Evolutionary conservation across 2,797 vertebrate genomes (phyloP), one percentile per base, ranked within the genome.

Genomic region (Neosalanx taihuensis): DNA sequence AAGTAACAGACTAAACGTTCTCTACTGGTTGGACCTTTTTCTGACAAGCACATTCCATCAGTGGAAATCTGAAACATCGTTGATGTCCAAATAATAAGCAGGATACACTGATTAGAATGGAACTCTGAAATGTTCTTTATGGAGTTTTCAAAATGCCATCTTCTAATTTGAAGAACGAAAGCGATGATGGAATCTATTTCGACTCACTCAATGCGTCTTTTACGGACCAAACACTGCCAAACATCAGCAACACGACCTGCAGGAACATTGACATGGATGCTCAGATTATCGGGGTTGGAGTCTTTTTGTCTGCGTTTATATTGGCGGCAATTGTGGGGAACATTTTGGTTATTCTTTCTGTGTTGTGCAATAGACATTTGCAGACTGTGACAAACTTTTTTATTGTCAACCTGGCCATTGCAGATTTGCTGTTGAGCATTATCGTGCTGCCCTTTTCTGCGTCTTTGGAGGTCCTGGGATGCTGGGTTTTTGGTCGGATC

Each of bases 341-440:
- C 91, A 94, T 99, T 79, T 80, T 99, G 61, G 98, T 99, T 29
- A 98, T 99, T 79, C 93, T 99, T 5, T 99, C 98, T 0, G 98
- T 99, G 80, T 87, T 95, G 74, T 99, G 97, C 89, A 99, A 99
- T 76, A 93, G 91, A 77, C 98, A 99, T 69, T 78, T 99, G 73
- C 96, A 96, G 86, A 99, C 97, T 0, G 96, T 97, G 79, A 99
- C 98, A 30, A 99, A 99, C 89, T 98, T 96, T 80, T 99, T 99
- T 76, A 99, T 99, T 0, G 95, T 99, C 58, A 99, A 99, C 92
- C 79, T 99, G 71, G 98, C 97, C 57, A 95, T 98, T 6, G 98
- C 98, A 0, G 98, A 99, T 89, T 88, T 99, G 69, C 92, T 99
- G 51, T 82, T 99, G 20, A 95, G 95, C 86, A 91, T 94, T 62